Evolutionary conservation across 2,888 invertebrate genomes (phyloP), one percentile per base, ranked within the genome.

Genomic region (Onchidella celtica): DNA sequence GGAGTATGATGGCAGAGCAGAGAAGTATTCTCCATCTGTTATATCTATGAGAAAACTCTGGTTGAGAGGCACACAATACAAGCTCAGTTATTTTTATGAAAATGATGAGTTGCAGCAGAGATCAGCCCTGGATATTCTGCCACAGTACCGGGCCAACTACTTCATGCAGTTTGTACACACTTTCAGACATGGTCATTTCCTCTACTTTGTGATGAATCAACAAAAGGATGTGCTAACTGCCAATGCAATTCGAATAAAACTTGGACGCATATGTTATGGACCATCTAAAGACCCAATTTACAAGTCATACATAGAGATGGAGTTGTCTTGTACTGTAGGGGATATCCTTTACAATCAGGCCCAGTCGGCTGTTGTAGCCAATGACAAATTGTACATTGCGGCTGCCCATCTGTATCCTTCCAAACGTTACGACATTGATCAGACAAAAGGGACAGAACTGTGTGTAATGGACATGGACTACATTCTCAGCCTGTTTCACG

Each of bases 291-390:
- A 93, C 74, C 40, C 63, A 1, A 76, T 85, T 6, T 91, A 90
- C 72, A 86, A 88, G 59, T 93, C 93, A 0, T 93, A 93, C 85
- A 87, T 91, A 21, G 93, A 93, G 83, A 85, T 91, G n/a, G 87
- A 89, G 3, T 81, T 93, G 24, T 65, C 70, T 9, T 92, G 92
- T 81, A 66, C 80, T 21, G 66, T 65, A 0, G 79, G 77, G 27
- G 78, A 72, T 38, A 36, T 24, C 0, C 63, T 82, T 2, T 89
- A 85, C 70, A 86, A 86, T 34, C 61, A 84, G 21, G 88, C 86
- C 6, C 84, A 83, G 1, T 80, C 87, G 6, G 88, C 88, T 3
- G 80, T 83, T 34, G 40, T 86, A 11, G 32, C 66, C 9, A 61
- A 63, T 9, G 59, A 61, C 21, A 14, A 9, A 1, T 78, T 86